Percentiles rank a stretch among this genome's conserved stretches.
Evolutionary conservation across 2,113 vertebrate genomes (phyloP).

Genomic region (Piprites chloris): DNA sequence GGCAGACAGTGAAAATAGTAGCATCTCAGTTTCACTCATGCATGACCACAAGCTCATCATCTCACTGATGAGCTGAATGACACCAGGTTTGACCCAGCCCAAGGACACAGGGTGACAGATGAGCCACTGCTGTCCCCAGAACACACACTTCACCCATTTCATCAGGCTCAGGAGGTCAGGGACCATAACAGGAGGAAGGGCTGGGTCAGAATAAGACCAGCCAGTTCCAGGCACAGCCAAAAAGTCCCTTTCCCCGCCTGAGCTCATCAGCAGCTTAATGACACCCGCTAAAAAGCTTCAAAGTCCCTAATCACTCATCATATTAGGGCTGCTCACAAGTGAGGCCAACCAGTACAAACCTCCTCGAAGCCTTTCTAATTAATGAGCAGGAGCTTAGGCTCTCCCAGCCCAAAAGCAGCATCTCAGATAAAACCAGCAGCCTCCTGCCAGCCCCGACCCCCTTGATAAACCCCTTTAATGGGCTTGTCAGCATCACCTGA

Average conservation of each 20-base stretch:
- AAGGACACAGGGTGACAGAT: not conserved
- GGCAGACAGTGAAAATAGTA: not conserved
- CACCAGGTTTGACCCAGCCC: not conserved
- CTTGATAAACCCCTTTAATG: constrained; percentile 26
- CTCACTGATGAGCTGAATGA: not conserved
- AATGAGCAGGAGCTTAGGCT: not conserved
- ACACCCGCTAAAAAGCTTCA: not conserved
- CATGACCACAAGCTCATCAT: not conserved
- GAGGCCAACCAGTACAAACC: constrained; percentile 25
- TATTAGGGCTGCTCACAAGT: not conserved
- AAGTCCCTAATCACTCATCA: constrained; percentile 25
- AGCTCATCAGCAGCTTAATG: constrained; percentile 45
- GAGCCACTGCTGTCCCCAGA: not conserved
- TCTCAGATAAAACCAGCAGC: not conserved
- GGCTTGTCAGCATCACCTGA: constrained; percentile 18
- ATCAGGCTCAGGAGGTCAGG: not conserved
- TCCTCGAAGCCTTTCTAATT: constrained; percentile 40
- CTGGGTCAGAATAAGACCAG: not conserved
- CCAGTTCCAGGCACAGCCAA: not conserved
- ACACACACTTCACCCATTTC: not conserved
- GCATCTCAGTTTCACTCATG: not conserved
- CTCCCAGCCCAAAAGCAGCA: not conserved
- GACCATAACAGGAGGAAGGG: accelerated
- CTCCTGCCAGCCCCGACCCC: accelerated
- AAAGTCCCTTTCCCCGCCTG: not conserved